Percentiles rank a stretch among this genome's conserved stretches.
phyloP scores from a whole-genome alignment of 2,888 invertebrate genomes.

The Pseudococcus viburni region DNA sequence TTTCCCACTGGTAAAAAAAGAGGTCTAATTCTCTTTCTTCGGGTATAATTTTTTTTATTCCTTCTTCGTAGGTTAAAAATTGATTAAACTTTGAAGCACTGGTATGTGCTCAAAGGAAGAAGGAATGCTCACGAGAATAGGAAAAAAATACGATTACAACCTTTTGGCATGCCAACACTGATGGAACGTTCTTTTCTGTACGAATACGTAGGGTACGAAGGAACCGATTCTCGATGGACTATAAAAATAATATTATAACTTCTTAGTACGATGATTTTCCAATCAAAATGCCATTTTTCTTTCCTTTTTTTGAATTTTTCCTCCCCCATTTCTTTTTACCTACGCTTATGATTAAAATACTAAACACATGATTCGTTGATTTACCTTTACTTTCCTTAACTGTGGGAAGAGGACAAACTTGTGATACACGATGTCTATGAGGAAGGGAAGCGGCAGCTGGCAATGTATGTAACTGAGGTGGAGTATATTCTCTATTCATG shows the following conservation, averaged over 20 bases:
- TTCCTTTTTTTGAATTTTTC: neutral
- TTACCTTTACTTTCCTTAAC: conserved; percentile 76
- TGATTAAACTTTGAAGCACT: neutral
- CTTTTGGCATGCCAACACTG: conserved; percentile 24
- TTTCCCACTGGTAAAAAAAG: neutral
- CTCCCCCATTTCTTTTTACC: neutral
- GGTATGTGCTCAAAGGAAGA: conserved; percentile 38
- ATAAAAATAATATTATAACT: conserved; percentile 29
- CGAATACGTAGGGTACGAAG: conserved; percentile 5
- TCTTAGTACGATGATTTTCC: neutral
- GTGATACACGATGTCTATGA: conserved; percentile 68
- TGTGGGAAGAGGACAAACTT: conserved; percentile 74
- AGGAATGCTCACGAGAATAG: conserved; percentile 34
- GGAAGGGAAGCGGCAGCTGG: conserved; percentile 70
- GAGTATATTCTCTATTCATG: conserved; percentile 86
- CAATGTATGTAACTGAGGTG: conserved; percentile 75
- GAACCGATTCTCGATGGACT: conserved; percentile 45
- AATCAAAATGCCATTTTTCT: neutral
- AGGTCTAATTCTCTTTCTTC: neutral
- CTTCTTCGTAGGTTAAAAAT: neutral
- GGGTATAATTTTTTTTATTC: neutral
- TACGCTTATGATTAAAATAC: conserved; percentile 1
- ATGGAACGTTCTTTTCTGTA: conserved; percentile 31
- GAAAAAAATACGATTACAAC: conserved; percentile 41
- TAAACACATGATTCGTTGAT: conserved; percentile 9